Evolutionary conservation across 2,888 invertebrate genomes (phyloP).

Genomic region (Philaethria dido): DNA sequence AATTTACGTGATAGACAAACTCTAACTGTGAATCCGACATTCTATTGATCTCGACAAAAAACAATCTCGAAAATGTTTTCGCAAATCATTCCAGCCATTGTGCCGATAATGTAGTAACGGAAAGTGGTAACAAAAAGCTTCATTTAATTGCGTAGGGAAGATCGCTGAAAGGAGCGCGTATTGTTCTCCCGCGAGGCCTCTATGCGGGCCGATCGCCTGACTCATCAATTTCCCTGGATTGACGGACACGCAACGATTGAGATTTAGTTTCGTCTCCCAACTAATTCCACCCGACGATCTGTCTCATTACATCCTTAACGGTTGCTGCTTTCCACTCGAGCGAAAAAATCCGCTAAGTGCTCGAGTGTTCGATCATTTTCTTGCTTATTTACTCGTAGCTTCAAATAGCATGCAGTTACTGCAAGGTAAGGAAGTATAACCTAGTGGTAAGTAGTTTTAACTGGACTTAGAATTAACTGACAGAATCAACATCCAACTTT

Average conservation of each 20-base stretch:
- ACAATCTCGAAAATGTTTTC: conserved; percentile 71
- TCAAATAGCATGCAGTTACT: too few relatives aligned
- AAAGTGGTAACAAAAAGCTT: conserved; percentile 77
- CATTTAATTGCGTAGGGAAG: conserved; percentile 80
- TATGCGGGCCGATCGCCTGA: conserved; percentile 68
- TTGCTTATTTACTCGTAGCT: conserved; percentile 47
- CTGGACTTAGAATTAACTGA: too few relatives aligned
- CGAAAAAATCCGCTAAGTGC: conserved; percentile 35
- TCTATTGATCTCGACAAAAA: conserved; percentile 53
- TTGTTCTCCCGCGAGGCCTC: conserved; percentile 77
- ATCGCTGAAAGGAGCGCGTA: conserved; percentile 68
- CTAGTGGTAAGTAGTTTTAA: too few relatives aligned
- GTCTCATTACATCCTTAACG: conserved; percentile 40
- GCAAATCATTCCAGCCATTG: conserved; percentile 81
- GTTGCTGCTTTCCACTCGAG: conserved; percentile 34
- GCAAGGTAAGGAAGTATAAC: too few relatives aligned
- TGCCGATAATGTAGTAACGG: conserved; percentile 78
- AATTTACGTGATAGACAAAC: conserved; percentile 55
- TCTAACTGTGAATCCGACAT: conserved; percentile 52
- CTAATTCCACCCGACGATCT: conserved; percentile 50
- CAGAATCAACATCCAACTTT: too few relatives aligned
- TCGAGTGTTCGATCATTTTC: conserved; percentile 45
- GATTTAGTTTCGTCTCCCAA: conserved; percentile 59
- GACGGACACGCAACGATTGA: conserved; percentile 64
- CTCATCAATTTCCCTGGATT: conserved; percentile 78